Conservation (phyloP, 1,140 invertebrate species). For the Diplogasteroides magnus region DNA sequence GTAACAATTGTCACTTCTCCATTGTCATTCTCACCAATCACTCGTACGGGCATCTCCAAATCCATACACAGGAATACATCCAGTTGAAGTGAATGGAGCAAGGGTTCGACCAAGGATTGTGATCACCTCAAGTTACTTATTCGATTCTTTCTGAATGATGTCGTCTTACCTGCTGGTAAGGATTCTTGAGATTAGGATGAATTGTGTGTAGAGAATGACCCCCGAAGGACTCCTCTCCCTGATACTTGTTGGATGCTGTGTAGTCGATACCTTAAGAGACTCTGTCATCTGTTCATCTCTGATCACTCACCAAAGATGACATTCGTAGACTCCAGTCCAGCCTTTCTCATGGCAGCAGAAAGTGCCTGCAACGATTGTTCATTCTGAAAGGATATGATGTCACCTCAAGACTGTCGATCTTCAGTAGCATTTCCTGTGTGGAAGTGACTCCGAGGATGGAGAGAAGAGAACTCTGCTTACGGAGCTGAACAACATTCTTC, state of each 20-base stretch:
- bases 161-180: conserved; percentile 57
- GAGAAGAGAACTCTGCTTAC: conserved; percentile 28
- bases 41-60: conserved; percentile 59
- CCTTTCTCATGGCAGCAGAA: conserved; percentile 51
- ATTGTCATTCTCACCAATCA: too few relatives aligned
- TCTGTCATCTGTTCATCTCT: background rate
- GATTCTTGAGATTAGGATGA: conserved; percentile 52
- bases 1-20: too few relatives aligned
- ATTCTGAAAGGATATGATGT: background rate
- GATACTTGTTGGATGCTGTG: conserved; percentile 63
- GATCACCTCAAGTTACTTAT: conserved; percentile 36
- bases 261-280: conserved; percentile 60
- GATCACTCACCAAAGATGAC: conserved; percentile 44
- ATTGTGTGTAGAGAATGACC: conserved; percentile 58
- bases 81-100: conserved; percentile 58
- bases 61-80: conserved; percentile 59
- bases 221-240: conserved; percentile 60
- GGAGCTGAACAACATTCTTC: background rate
- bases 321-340: conserved; percentile 49
- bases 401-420: conserved; percentile 41
- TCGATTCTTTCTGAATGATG: conserved; percentile 20
- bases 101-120: conserved; percentile 59
- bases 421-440: conserved; percentile 51
- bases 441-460: conserved; percentile 43
- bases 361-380: conserved; percentile 16